Evolutionary conservation across 2,888 invertebrate genomes (phyloP).

Genomic region (Mythimna pallens): DNA sequence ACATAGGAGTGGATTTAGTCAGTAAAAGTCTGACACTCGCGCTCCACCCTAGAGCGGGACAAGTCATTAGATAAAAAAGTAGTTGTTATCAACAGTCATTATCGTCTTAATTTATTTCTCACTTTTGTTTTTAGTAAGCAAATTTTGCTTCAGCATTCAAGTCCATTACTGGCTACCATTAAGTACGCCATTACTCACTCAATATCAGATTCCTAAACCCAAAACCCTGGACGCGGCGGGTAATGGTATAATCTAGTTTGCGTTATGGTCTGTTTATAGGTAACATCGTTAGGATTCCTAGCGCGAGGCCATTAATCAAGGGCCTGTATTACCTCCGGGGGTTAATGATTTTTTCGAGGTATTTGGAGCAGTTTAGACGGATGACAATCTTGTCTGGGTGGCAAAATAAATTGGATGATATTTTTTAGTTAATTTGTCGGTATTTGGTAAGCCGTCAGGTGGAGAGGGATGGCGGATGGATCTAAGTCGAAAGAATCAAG

Average conservation of each 20-base stretch:
- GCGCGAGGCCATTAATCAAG: neutral
- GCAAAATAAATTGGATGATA: neutral
- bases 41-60: too few species aligned
- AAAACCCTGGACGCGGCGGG: neutral
- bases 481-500: too few species aligned
- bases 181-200: neutral
- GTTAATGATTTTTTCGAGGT: neutral
- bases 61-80: too few species aligned
- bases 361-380: constrained; percentile 1
- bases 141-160: too few species aligned
- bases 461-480: too few species aligned
- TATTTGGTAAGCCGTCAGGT: too few species aligned
- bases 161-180: neutral
- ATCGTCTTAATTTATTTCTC: too few species aligned
- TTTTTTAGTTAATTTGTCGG: neutral
- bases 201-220: constrained; percentile 9
- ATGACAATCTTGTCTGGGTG: neutral
- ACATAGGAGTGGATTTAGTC: too few species aligned
- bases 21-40: too few species aligned
- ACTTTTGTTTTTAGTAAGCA: too few species aligned
- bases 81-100: too few species aligned
- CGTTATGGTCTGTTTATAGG: constrained; percentile 6
- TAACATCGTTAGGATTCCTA: constrained; percentile 1
- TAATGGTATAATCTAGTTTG: neutral
- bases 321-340: neutral